Base-by-base conservation (phyloP, 2,797 vertebrate genomes). In the Arnoldichthys spilopterus region DNA sequence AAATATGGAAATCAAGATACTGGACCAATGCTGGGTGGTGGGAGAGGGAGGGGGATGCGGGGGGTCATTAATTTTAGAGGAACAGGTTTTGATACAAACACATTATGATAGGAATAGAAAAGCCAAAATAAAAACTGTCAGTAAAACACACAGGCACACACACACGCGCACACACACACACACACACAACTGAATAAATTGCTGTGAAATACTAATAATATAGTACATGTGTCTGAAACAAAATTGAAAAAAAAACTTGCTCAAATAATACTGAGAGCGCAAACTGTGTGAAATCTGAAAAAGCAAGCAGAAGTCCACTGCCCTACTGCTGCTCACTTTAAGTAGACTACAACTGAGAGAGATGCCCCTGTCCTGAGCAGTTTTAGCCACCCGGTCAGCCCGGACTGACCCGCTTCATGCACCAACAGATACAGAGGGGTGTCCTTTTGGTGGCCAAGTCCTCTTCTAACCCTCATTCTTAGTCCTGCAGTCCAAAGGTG, bases 271-370 rank as follows among this genome's bases (percentile, higher is more conserved):
- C 80, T 82, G 84, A 61, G 78, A 88, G 86, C 87, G 83, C 83
- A 89, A 90, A 61, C 73, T 37, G 70, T 73, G 59, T 77, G 83
- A 82, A 78, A 77, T 56, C 83, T 34, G 34, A 75, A 87, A 92
- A 92, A 91, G 89, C 91, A 90, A 92, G 90, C 91, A 89, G 89
- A 92, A 90, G 59, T 91, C 89, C 89, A 92, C 89, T 92, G 90
- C 82, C 90, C 91, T 93, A 92, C 85, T 88, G 89, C 91, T 93
- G 91, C 90, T 91, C 93, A 94, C 92, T 93, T 92, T 84, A 91
- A 89, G 88, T 89, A 89, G 88, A 91, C 87, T 91, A 90, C 82
- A 85, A 90, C 86, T 86, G 59, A 83, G 75, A 88, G 86, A 89
- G 82, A 88, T 81, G 80, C 87, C 90, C 90, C 88, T 91, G 87